Evolutionary conservation across 35 echinoderm and acorn worm genomes (phyloP), one percentile per base, ranked within the genome.

Genomic region (Heliocidaris tuberculata): DNA sequence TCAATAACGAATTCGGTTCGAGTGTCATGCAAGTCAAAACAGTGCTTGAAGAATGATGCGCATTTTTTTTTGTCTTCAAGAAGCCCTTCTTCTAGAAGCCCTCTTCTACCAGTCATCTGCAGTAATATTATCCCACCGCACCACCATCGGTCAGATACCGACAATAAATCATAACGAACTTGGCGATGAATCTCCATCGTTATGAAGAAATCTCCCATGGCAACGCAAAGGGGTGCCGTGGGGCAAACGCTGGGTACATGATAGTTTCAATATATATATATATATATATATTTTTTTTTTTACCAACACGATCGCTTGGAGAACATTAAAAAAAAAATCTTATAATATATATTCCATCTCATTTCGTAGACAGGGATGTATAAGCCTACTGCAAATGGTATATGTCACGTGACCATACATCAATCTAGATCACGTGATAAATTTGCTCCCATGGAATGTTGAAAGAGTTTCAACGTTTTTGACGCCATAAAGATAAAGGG

Each of bases 21-120:
- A 89, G 87, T 89, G 47, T 89, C 87, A 89, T 89, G 87, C 87
- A 89, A 89, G 87, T 89, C 87, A 89, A 89, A 89, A 89, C 31
- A 89, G 87, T 24, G 87, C 87, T 89, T 89, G 87, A 89, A 89
- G 31, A 89, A 89, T 89, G 87, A 89, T 89, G 85, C 31, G n/a
- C 85, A 32, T 48, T 32, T 27, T 89, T 16, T 31, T 27, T 5
- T 6, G n/a, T n/a, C 35, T 42, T 42, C 35, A 42, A 19, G 70
- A 85, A 85, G 70, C 15, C 1, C 70, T 85, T 29, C 70, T 31
- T 27, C 19, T 7, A 89, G 87, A 88, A 21, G 24, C 31, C 87
- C 87, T 35, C 87, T 32, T 32, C 31, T 42, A 89, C 31, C 31
- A 89, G 47, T 47, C 47, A 47, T 89, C 31, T 89, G 13, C 47